A percentile compares a stretch with the other conserved stretches of the same genome.
Conservation (phyloP, 2,797 vertebrate species). For the Micropoecilia bifurca region DNA sequence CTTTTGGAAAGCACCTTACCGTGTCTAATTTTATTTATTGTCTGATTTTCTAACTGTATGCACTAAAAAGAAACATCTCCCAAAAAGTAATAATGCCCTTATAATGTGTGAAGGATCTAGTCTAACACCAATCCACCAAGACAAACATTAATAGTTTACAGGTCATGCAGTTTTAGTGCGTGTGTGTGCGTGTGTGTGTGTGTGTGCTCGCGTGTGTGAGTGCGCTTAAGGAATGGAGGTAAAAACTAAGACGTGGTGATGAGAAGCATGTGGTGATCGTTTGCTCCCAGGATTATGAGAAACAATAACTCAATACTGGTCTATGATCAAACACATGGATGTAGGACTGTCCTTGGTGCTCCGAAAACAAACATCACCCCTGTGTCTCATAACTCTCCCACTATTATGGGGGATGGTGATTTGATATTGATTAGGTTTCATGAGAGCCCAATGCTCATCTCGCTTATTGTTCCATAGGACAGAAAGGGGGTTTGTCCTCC, state of each 20-base stretch:
- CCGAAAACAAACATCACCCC: constrained; percentile 75
- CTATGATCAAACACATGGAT: constrained; percentile 64
- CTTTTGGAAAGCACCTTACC: background rate
- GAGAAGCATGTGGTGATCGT: constrained; percentile 63
- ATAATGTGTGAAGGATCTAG: background rate
- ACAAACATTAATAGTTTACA: constrained; percentile 24
- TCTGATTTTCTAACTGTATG: background rate
- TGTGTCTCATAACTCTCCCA: constrained; percentile 77
- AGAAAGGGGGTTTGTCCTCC: constrained; percentile 61
- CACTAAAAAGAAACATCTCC: background rate
- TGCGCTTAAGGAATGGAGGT: background rate
- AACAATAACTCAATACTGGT: constrained; percentile 75
- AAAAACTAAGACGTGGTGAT: constrained; percentile 43
- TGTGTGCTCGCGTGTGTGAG: background rate
- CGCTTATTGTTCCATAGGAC: constrained; percentile 75
- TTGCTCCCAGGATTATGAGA: constrained; percentile 73
- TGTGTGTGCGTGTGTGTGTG: background rate
- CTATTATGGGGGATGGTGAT: constrained; percentile 75
- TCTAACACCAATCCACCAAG: constrained; percentile 7
- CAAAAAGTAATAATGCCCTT: background rate
- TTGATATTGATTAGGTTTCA: constrained; percentile 84
- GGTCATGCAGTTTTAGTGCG: constrained; percentile 10
- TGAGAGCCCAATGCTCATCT: constrained; percentile 65
- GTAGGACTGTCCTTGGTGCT: constrained; percentile 67
- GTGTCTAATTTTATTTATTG: background rate